These are phyloP conservation scores for Percopsis omiscomaycus DNA, from an alignment of 2,797 vertebrate genomes.

Conservation along the genomic window DNA sequence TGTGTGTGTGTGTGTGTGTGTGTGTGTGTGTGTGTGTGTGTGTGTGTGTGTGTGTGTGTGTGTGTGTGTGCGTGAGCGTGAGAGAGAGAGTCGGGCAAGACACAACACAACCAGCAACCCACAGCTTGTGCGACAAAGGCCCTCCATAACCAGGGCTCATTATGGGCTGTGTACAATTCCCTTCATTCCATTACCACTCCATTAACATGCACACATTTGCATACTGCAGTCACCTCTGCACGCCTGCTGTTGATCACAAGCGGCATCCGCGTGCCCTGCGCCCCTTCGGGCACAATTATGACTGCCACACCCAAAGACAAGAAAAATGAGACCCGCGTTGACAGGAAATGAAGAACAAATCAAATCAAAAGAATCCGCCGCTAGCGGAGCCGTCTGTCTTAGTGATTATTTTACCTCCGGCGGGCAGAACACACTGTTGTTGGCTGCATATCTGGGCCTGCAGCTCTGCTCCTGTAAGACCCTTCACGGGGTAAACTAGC, in stretches of 20 bases:
- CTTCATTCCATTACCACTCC: conserved; percentile 74
- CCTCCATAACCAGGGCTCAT: conserved; percentile 71
- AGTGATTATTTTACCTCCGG: too few relatives aligned
- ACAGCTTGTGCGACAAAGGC: conserved; percentile 56
- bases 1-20: too few relatives aligned
- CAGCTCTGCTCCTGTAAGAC: too few relatives aligned
- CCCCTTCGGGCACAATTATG: conserved; percentile 62
- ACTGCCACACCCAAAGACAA: conserved; percentile 53
- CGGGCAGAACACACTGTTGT: too few relatives aligned
- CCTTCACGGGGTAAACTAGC: too few relatives aligned
- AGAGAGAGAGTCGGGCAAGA: neutral
- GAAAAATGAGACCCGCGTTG: conserved; percentile 60
- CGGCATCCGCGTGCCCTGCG: conserved; percentile 72
- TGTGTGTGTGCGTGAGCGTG: neutral
- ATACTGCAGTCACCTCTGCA: conserved; percentile 71
- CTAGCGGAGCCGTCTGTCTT: neutral
- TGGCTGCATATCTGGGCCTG: too few relatives aligned
- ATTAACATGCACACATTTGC: conserved; percentile 75
- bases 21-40: too few relatives aligned
- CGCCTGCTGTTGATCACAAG: conserved; percentile 69
- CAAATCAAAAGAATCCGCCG: conserved; percentile 37
- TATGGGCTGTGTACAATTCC: conserved; percentile 66
- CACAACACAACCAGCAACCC: conserved; percentile 37
- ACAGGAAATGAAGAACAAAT: conserved; percentile 47
- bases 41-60: conserved; percentile 44